These are phyloP conservation scores for Lysandra coridon DNA, from an alignment of 2,888 invertebrate genomes.

Conservation along the genomic window DNA sequence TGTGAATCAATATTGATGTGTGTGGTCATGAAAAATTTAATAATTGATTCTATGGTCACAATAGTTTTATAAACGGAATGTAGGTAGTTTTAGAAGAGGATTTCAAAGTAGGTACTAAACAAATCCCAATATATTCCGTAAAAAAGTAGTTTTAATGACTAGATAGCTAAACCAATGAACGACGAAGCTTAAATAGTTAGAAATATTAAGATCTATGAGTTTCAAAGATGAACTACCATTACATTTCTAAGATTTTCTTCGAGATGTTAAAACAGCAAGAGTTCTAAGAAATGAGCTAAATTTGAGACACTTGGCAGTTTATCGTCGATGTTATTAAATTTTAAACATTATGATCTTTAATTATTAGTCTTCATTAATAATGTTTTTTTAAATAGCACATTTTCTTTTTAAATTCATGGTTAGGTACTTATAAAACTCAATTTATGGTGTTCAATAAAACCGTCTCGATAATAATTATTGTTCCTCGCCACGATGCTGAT, in stretches of 20 bases:
- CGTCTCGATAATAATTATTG: background rate
- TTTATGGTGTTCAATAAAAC: background rate
- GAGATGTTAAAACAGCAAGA: constrained; percentile 21
- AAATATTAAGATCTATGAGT: constrained; percentile 28
- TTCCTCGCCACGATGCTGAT: background rate
- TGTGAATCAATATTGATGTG: background rate
- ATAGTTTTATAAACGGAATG: background rate
- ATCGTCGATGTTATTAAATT: constrained; percentile 35
- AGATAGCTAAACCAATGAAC: constrained; percentile 16
- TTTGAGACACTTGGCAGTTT: constrained; percentile 34
- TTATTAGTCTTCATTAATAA: background rate
- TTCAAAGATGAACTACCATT: constrained; percentile 28
- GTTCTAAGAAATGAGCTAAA: background rate
- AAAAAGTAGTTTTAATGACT: constrained; percentile 20
- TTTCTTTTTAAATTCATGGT: background rate
- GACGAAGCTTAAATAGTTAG: constrained; percentile 17
- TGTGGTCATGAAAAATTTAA: background rate
- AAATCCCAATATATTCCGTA: constrained; percentile 32
- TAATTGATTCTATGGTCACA: background rate
- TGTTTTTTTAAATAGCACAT: background rate
- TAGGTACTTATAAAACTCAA: background rate
- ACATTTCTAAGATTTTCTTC: background rate
- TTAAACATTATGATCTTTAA: background rate
- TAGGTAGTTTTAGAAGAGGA: background rate
- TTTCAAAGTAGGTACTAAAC: background rate